Percentiles rank a stretch among this genome's conserved stretches.
Conservation (phyloP, 2,797 vertebrate genomes). For the Furcifer pardalis region DNA sequence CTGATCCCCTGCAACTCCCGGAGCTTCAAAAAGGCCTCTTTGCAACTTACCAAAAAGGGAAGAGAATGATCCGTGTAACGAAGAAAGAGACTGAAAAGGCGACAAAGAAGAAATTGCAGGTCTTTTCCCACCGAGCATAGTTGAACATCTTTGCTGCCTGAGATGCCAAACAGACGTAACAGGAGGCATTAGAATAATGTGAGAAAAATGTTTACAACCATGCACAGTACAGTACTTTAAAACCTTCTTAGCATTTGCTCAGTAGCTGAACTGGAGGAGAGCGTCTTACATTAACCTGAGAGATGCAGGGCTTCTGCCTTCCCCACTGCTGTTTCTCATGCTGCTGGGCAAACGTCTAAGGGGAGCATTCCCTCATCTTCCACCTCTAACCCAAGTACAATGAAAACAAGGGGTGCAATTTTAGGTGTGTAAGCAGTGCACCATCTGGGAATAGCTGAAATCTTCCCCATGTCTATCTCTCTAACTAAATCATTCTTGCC, state of each 20-base stretch:
- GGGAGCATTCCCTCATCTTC: too few species aligned
- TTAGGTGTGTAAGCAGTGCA: not conserved
- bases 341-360: too few species aligned
- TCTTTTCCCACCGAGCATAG: constrained; percentile 88
- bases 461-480: not conserved
- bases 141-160: constrained; percentile 95
- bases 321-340: too few species aligned
- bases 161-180: not conserved
- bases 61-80: constrained; percentile 88
- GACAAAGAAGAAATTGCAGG: constrained; percentile 87
- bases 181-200: not conserved
- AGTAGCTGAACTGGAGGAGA: too few species aligned
- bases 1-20: too few species aligned
- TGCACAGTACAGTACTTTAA: too few species aligned
- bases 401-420: not conserved
- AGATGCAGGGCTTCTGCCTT: too few species aligned
- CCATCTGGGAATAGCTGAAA: not conserved
- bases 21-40: too few species aligned
- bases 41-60: constrained; percentile 90
- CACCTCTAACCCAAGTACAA: too few species aligned
- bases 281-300: too few species aligned
- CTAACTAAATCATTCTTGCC: not conserved
- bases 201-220: too few species aligned
- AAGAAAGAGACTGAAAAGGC: constrained; percentile 86
- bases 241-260: too few species aligned